Evolutionary conservation across 2,888 invertebrate species (phyloP).

Genomic region (Peribatodes rhomboidaria): DNA sequence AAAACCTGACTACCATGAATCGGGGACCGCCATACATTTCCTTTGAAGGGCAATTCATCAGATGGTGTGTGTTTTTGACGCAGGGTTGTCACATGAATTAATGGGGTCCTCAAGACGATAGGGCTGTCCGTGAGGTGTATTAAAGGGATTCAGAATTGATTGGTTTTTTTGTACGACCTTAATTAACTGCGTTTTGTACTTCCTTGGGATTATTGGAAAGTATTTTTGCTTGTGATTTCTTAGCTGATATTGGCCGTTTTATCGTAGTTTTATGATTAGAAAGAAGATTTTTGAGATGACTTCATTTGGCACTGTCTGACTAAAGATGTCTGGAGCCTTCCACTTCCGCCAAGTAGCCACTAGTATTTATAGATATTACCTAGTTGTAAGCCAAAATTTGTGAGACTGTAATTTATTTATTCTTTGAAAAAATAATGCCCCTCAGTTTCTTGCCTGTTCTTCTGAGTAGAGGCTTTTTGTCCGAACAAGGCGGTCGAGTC

Average conservation of each 20-base stretch:
- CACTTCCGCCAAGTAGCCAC: too few relatives aligned
- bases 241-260: not conserved
- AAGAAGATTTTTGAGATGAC: too few relatives aligned
- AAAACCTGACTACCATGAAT: constrained; percentile 9
- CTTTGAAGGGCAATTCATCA: constrained; percentile 31
- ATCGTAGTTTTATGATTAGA: too few relatives aligned
- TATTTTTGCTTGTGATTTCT: not conserved
- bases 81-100: constrained; percentile 27
- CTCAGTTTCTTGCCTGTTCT: too few relatives aligned
- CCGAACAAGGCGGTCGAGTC: too few relatives aligned
- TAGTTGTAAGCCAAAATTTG: too few relatives aligned
- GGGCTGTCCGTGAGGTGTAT: not conserved
- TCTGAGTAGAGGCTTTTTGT: too few relatives aligned
- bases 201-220: not conserved
- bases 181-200: not conserved
- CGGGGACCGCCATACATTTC: constrained; percentile 15
- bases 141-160: constrained; percentile 9
- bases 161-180: constrained; percentile 1
- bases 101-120: constrained; percentile 21
- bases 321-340: too few relatives aligned
- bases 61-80: constrained; percentile 28
- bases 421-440: too few relatives aligned
- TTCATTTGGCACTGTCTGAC: too few relatives aligned
- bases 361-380: too few relatives aligned
- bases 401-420: too few relatives aligned